Conservation (phyloP, 2,113 vertebrate species). For the Telmatochromis brichardi region DNA sequence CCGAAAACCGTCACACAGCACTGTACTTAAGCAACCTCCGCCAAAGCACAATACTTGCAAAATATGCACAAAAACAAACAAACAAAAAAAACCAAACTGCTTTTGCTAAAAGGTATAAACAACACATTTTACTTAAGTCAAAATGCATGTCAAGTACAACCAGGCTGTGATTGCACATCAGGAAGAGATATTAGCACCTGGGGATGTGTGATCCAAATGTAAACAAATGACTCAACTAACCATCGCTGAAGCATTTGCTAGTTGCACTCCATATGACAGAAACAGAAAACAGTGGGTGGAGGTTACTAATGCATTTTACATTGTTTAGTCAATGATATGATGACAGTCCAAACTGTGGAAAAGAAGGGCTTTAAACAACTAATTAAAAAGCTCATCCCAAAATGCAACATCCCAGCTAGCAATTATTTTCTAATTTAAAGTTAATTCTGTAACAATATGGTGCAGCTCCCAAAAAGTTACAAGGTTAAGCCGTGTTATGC, state of each 20-base stretch:
- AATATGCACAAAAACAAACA: background rate
- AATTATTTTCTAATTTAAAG: background rate
- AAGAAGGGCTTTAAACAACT: background rate
- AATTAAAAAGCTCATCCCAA: background rate
- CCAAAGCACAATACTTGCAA: background rate
- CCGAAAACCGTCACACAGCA: background rate
- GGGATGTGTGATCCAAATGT: background rate
- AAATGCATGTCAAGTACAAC: background rate
- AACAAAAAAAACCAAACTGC: background rate
- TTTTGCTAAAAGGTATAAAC: background rate
- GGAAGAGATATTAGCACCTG: background rate
- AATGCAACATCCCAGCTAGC: background rate
- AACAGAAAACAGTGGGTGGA: background rate
- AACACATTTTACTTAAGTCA: background rate
- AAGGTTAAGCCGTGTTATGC: background rate
- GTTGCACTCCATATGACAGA: background rate
- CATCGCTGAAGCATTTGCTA: background rate
- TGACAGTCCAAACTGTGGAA: background rate
- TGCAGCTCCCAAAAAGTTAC: background rate
- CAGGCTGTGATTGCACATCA: background rate
- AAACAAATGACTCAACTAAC: background rate
- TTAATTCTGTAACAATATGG: background rate
- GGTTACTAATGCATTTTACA: background rate
- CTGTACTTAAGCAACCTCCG: background rate
- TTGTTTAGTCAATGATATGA: background rate